A percentile compares a stretch with the other conserved stretches of the same genome.
Evolutionary conservation across 1,140 invertebrate genomes (phyloP).

Genomic region (Latrodectus geometricus): DNA sequence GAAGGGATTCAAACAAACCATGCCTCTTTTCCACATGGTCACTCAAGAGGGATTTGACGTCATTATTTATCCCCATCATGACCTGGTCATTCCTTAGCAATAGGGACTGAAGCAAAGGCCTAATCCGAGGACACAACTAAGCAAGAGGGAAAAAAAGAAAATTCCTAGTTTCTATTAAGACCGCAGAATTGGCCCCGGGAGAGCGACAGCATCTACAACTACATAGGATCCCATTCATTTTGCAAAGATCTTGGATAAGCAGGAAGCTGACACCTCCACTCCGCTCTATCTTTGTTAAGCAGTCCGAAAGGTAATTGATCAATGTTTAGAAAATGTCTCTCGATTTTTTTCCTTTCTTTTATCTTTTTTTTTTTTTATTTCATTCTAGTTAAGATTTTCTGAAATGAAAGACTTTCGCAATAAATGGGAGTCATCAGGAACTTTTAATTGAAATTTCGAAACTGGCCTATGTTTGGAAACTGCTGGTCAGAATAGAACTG

Average conservation of each 20-base stretch:
- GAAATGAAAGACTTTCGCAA: neutral
- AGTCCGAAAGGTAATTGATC: constrained; percentile 43
- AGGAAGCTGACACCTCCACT: constrained; percentile 50
- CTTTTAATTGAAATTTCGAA: too few species aligned
- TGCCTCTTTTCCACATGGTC: constrained; percentile 17
- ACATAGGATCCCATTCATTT: constrained; percentile 30
- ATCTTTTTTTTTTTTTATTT: neutral
- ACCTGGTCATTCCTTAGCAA: neutral
- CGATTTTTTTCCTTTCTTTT: neutral
- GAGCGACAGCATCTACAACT: constrained; percentile 14
- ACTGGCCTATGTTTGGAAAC: too few species aligned
- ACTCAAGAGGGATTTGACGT: constrained; percentile 54
- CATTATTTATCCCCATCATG: constrained; percentile 54
- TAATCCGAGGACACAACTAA: constrained; percentile 19
- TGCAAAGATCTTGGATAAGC: constrained; percentile 9
- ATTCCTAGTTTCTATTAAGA: constrained; percentile 48
- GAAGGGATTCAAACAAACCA: neutral
- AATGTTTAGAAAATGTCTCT: neutral
- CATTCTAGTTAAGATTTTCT: neutral
- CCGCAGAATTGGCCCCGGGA: constrained; percentile 52
- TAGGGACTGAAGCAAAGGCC: constrained; percentile 17
- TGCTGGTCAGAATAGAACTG: too few species aligned
- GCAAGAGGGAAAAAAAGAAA: neutral
- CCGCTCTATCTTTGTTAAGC: constrained; percentile 53
- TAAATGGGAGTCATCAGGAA: too few species aligned